phyloP scores from a whole-genome alignment of 2,888 invertebrate genomes.

The Zhengitettix transpicula region DNA sequence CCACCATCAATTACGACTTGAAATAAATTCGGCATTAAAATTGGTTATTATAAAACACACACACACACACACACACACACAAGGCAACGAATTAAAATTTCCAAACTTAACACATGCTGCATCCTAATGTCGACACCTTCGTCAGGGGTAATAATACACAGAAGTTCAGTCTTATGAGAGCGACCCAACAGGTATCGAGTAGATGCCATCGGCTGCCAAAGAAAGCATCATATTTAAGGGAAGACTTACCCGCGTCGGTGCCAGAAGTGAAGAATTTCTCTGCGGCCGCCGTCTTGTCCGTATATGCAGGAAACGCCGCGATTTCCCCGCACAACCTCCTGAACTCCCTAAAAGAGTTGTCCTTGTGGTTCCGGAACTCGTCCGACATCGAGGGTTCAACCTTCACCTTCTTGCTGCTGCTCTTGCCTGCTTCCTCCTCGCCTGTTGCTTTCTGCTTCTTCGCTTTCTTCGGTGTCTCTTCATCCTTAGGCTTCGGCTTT shows the following conservation, averaged over 20 bases:
- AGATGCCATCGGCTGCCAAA: too few relatives aligned
- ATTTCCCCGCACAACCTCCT: slow-evolving; percentile 60
- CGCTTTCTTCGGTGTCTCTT: background rate
- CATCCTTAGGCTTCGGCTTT: background rate
- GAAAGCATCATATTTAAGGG: too few relatives aligned
- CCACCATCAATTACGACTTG: too few relatives aligned
- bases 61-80: too few relatives aligned
- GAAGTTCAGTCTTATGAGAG: too few relatives aligned
- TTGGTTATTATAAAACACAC: too few relatives aligned
- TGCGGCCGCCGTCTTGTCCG: slow-evolving; percentile 60
- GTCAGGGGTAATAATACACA: too few relatives aligned
- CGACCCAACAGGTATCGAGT: too few relatives aligned
- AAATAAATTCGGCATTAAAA: too few relatives aligned
- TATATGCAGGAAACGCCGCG: slow-evolving; percentile 59
- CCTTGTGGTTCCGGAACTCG: slow-evolving; percentile 26
- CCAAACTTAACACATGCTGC: too few relatives aligned
- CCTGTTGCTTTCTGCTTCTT: background rate
- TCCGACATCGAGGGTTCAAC: slow-evolving; percentile 15
- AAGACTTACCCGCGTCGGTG: slow-evolving; percentile 22
- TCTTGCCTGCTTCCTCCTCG: background rate
- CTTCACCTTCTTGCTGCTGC: slow-evolving; percentile 4
- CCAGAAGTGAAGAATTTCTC: slow-evolving; percentile 46
- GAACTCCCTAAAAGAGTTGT: slow-evolving; percentile 62
- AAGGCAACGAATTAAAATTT: too few relatives aligned
- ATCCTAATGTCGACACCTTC: too few relatives aligned